Percentiles rank a stretch among this genome's conserved stretches.
These are phyloP conservation scores for Glyptemys insculpta DNA, from an alignment of 2,797 vertebrate species.

Conservation along the genomic window DNA sequence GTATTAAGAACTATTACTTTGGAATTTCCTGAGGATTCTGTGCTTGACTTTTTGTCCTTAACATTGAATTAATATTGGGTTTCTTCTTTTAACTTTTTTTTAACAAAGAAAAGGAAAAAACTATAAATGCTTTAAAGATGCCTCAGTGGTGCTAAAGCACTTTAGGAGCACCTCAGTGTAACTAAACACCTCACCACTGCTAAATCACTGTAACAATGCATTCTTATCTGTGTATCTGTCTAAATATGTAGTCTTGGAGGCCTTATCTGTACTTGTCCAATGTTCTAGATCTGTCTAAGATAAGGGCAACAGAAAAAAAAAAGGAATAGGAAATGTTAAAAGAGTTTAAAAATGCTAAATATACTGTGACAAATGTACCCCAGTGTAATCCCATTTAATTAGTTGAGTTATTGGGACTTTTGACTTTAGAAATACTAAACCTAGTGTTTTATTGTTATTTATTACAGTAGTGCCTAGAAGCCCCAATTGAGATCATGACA, in stretches of 20 bases:
- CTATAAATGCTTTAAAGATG: slow-evolving; percentile 38
- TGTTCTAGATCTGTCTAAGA: slow-evolving; percentile 70
- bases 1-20: background rate
- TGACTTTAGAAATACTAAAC: background rate
- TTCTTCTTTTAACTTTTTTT: background rate
- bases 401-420: background rate
- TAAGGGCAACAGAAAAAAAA: slow-evolving; percentile 44
- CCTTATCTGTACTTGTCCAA: slow-evolving; percentile 71
- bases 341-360: slow-evolving; percentile 45
- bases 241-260: slow-evolving; percentile 63
- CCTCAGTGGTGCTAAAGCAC: slow-evolving; percentile 41
- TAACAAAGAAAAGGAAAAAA: slow-evolving; percentile 6
- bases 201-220: slow-evolving; percentile 64
- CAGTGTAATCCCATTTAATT: background rate
- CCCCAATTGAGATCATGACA: background rate
- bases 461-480: slow-evolving; percentile 32
- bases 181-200: slow-evolving; percentile 51
- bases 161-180: background rate
- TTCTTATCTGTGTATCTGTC: slow-evolving; percentile 74
- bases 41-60: slow-evolving; percentile 13
- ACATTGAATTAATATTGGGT: background rate
- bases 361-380: background rate
- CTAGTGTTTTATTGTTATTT: background rate
- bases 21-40: background rate
- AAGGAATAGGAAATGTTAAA: slow-evolving; percentile 28